A percentile compares a stretch with the other conserved stretches of the same genome.
Conservation (phyloP, 2,113 vertebrate genomes). For the Colossoma macropomum region DNA sequence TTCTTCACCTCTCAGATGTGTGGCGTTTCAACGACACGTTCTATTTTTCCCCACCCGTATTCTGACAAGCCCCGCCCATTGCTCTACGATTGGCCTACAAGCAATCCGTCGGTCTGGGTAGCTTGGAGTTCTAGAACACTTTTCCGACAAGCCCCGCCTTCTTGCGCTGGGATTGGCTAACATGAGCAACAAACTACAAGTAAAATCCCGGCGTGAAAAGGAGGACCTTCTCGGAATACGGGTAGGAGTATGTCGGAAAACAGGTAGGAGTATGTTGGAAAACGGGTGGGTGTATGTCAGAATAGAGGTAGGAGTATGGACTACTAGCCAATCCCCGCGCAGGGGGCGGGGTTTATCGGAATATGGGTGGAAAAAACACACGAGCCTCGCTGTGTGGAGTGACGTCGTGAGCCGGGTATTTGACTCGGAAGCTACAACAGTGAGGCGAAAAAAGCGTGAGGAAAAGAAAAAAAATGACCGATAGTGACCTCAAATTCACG, state of each 20-base stretch:
- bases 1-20: no score
- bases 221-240: no score
- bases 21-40: neutral
- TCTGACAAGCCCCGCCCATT: no score
- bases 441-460: conserved; percentile 19
- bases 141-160: no score
- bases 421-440: conserved; percentile 55
- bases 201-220: no score
- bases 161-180: no score
- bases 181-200: no score
- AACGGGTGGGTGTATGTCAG: neutral
- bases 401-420: conserved; percentile 59
- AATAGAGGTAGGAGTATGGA: neutral
- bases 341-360: neutral
- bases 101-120: no score
- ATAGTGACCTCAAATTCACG: conserved; percentile 43
- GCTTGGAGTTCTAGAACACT: no score
- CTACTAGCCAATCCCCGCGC: neutral
- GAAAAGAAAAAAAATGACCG: conserved; percentile 45
- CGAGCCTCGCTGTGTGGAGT: conserved; percentile 16
- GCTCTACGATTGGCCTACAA: no score
- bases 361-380: neutral
- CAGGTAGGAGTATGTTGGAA: neutral
- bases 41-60: neutral
- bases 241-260: neutral